Conservation (phyloP, 2,888 invertebrate species). For the Leptopilina drosophilae region DNA sequence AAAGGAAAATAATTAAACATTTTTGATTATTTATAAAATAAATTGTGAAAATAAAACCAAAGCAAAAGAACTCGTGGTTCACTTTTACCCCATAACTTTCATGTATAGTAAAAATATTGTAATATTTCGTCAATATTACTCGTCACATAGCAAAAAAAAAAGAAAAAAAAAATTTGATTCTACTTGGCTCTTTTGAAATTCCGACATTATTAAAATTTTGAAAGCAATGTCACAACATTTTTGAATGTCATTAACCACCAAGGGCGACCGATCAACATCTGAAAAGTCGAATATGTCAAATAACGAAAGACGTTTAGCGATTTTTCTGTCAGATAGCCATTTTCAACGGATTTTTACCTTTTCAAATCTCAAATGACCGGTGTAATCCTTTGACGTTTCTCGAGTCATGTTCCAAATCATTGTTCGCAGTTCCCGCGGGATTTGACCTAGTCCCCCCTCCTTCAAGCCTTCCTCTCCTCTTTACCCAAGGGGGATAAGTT, state of each 20-base stretch:
- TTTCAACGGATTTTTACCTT: slow-evolving; percentile 49
- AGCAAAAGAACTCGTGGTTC: too few relatives aligned
- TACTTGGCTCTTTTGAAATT: neutral
- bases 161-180: neutral
- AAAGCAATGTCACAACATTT: slow-evolving; percentile 38
- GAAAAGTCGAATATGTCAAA: slow-evolving; percentile 23
- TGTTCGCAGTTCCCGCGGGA: slow-evolving; percentile 63
- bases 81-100: too few relatives aligned
- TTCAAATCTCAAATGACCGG: slow-evolving; percentile 50
- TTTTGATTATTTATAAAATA: too few relatives aligned
- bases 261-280: slow-evolving; percentile 15
- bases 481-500: slow-evolving; percentile 59
- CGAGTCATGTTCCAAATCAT: slow-evolving; percentile 67
- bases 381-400: slow-evolving; percentile 70
- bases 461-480: too few relatives aligned
- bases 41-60: too few relatives aligned
- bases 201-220: neutral
- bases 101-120: too few relatives aligned
- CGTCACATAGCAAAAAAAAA: neutral
- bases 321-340: slow-evolving; percentile 45
- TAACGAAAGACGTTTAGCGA: slow-evolving; percentile 51
- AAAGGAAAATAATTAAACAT: too few relatives aligned
- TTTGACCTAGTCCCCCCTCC: slow-evolving; percentile 58
- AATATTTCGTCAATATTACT: too few relatives aligned
- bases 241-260: slow-evolving; percentile 39